Conservation (phyloP, 2,888 invertebrate genomes). For the Hirtodrosophila duncani region DNA sequence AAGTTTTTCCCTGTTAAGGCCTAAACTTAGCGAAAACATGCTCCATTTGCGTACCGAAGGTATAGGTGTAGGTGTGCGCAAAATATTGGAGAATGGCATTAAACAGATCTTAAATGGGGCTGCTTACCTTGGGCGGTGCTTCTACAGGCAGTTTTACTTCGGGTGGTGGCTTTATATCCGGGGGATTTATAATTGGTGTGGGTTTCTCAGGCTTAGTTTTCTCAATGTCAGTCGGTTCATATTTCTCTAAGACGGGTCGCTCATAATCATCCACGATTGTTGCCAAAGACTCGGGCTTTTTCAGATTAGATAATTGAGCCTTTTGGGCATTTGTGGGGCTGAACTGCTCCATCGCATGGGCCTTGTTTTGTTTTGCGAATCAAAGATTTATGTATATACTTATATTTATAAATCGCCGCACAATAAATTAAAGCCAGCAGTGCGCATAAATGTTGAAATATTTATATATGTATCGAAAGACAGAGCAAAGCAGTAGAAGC, state of each 20-base stretch:
- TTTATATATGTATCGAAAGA: no score
- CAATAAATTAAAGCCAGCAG: no score
- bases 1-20: no score
- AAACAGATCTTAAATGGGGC: no score
- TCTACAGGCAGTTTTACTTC: slow-evolving; percentile 42
- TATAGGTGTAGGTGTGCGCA: no score
- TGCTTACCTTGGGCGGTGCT: slow-evolving; percentile 53
- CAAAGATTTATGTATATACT: slow-evolving; percentile 2
- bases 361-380: slow-evolving; percentile 33
- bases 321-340: slow-evolving; percentile 74
- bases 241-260: slow-evolving; percentile 84
- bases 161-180: slow-evolving; percentile 40
- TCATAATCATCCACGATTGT: slow-evolving; percentile 84
- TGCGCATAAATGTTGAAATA: no score
- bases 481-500: no score
- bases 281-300: slow-evolving; percentile 81
- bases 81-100: no score
- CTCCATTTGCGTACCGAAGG: no score
- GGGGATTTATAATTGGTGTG: slow-evolving; percentile 35
- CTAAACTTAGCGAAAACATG: no score
- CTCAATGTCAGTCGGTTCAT: slow-evolving; percentile 79
- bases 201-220: slow-evolving; percentile 75
- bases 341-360: slow-evolving; percentile 53
- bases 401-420: neutral
- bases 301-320: slow-evolving; percentile 61